Conservation (phyloP, 2,797 vertebrate species). For the Gymnothorax reevesii region DNA sequence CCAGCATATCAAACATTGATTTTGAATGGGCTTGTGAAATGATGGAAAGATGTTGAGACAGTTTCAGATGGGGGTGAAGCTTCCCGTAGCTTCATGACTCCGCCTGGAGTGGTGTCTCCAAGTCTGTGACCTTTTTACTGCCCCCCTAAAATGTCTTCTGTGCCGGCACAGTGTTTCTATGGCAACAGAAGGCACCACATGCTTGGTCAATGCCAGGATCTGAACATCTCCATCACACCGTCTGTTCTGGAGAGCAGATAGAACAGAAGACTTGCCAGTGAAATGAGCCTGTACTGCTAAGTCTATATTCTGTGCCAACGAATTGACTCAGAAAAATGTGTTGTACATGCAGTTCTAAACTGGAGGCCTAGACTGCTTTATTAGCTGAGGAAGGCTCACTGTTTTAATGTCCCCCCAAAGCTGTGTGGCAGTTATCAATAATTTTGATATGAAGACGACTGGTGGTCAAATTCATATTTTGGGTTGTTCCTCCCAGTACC, state of each 20-base stretch:
- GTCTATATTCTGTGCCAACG: not conserved
- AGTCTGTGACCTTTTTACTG: conserved; percentile 24
- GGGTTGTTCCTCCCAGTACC: not conserved
- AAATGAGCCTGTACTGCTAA: not conserved
- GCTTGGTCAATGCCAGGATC: conserved; percentile 18
- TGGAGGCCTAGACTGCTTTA: not conserved
- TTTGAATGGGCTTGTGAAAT: not conserved
- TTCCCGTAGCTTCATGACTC: not conserved
- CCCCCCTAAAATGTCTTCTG: conserved; percentile 5
- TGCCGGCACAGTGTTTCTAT: conserved; percentile 23
- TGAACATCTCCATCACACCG: not conserved
- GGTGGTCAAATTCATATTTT: not conserved
- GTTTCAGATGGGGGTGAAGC: not conserved
- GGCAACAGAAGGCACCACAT: conserved; percentile 18
- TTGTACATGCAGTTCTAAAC: not conserved
- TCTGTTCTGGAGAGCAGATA: not conserved
- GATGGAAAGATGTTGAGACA: not conserved
- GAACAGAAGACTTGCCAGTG: conserved; percentile 4
- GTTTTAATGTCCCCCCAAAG: not conserved
- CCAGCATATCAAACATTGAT: not conserved
- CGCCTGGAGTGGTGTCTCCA: not conserved
- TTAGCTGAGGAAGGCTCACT: not conserved
- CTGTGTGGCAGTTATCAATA: not conserved
- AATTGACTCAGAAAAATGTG: not conserved
- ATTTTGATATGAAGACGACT: not conserved